Conservation (phyloP, 2,797 vertebrate species). For the Micromesistius poutassou region DNA sequence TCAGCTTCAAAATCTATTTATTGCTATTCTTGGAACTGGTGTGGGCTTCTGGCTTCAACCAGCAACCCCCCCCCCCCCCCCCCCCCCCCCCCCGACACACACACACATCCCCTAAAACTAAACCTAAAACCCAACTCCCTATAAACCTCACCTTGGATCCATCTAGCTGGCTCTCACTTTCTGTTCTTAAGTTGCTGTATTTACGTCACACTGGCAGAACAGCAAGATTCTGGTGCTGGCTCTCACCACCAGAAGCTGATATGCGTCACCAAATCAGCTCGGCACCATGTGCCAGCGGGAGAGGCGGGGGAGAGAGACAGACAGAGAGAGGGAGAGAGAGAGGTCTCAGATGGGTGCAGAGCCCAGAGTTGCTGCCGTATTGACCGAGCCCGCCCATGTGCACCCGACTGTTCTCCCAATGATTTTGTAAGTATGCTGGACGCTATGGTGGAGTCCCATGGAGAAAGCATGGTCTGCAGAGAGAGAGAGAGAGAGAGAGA, state of each 20-base stretch:
- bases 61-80: not conserved
- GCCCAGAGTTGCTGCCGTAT: not conserved
- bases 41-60: conserved; percentile 22
- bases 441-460: not conserved
- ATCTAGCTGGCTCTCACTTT: not conserved
- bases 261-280: not conserved
- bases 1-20: conserved; percentile 11
- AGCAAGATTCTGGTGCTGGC: not conserved
- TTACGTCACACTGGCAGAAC: not conserved
- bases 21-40: conserved; percentile 25
- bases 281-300: not conserved
- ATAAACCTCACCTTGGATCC: not conserved
- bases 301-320: not conserved
- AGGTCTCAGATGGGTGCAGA: not conserved
- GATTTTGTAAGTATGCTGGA: not conserved
- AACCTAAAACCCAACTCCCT: not conserved
- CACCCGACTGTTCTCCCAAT: not conserved
- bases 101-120: not conserved
- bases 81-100: not conserved
- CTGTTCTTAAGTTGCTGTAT: not conserved
- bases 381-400: not conserved
- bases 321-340: not conserved
- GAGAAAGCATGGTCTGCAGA: not conserved
- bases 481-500: not conserved
- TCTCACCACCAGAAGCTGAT: not conserved